A percentile compares a stretch with the other conserved stretches of the same genome.
Evolutionary conservation across 2,888 invertebrate genomes (phyloP).

Genomic region (Ligdia adustata): DNA sequence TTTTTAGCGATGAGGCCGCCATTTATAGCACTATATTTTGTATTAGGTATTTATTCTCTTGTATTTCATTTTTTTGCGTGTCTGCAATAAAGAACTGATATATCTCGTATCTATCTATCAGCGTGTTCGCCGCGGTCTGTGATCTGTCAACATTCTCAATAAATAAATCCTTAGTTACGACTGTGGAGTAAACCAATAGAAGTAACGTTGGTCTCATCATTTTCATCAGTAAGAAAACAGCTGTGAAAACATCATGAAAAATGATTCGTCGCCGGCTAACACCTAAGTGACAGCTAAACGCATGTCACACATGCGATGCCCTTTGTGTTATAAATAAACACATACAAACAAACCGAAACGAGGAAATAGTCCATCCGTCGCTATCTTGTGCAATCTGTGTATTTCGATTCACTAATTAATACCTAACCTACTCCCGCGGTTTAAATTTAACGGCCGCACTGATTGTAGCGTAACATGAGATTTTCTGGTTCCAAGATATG

Average conservation of each 20-base stretch:
- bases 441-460: constrained; percentile 4
- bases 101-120: too few species aligned
- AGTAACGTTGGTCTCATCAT: too few species aligned
- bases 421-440: not conserved
- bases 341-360: constrained; percentile 15
- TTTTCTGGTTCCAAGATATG: not conserved
- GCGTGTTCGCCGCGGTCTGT: too few species aligned
- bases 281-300: constrained; percentile 14
- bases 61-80: too few species aligned
- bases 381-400: constrained; percentile 21
- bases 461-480: not conserved
- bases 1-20: too few species aligned
- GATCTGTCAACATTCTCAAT: too few species aligned
- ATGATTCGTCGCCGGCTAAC: not conserved
- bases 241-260: not conserved
- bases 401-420: constrained; percentile 16
- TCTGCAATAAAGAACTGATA: too few species aligned
- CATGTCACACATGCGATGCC: constrained; percentile 14
- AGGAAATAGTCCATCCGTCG: constrained; percentile 26
- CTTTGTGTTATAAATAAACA: constrained; percentile 27
- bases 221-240: not conserved
- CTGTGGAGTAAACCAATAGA: too few species aligned
- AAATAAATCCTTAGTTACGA: too few species aligned
- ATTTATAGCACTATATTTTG: too few species aligned
- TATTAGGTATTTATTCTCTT: too few species aligned